Evolutionary conservation across 2,113 vertebrate species (phyloP), one percentile per base, ranked within the genome.

Genomic region (Columba livia): DNA sequence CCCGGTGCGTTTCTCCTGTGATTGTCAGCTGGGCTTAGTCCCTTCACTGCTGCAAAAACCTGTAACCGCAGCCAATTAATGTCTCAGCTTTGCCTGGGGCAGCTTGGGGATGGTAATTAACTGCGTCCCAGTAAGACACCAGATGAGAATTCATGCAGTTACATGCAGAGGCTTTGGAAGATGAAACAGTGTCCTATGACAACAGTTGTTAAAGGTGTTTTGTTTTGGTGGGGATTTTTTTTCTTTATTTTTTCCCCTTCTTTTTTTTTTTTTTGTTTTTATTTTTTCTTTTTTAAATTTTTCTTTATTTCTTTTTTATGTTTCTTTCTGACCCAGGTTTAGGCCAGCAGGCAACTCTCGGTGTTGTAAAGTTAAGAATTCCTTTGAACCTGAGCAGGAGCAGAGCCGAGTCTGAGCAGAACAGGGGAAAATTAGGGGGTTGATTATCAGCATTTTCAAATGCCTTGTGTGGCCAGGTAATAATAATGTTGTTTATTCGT

Each of bases 101-200:
- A 87, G 73, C 75, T 85, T 87, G 60, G 81, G 78, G 69, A 11
- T 71, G 54, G 80, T 85, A 94, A 91, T 95, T 94, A 96, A 81
- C 84, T 34, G 56, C 57, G 79, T 94, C 61, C 65, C 77, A 72
- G 90, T 95, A 92, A 79, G 81, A 28, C 78, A 95, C 7, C 42
- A 81, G 84, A 87, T 60, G 92, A 94, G 79, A 91, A 87, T 67
- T 93, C 78, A 42, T 62, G 56, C 93, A 87, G 70, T 89, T 94
- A 89, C 93, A 67, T 84, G 87, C 61, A 64, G 51, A 87, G 69
- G 57, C 57, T 82, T 84, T 81, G 67, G 78, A 71, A 79, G 69
- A 40, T 72, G 61, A 77, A 81, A 18, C 12, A 81, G 38, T 71
- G 84, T 81, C 84, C 72, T 87, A 0, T 71, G 89, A 56, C 71